Percentiles rank a stretch among this genome's conserved stretches.
Evolutionary conservation across 2,888 invertebrate genomes (phyloP).

Genomic region (Drosophila prostipennis): DNA sequence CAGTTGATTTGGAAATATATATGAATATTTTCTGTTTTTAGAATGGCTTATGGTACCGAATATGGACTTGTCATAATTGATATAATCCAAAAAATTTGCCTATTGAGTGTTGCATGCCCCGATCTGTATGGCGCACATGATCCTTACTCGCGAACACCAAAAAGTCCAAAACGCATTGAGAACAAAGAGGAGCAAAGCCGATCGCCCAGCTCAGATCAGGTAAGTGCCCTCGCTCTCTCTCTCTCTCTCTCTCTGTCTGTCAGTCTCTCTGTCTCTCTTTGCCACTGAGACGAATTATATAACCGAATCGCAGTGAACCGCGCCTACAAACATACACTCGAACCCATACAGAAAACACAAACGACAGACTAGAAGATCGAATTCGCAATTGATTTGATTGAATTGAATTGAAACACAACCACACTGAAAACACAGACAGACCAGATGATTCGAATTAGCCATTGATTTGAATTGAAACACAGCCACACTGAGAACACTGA

Average conservation of each 20-base stretch:
- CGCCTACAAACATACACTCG: constrained; percentile 15
- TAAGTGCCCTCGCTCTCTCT: constrained; percentile 83
- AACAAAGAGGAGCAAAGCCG: constrained; percentile 87
- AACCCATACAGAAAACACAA: constrained; percentile 1
- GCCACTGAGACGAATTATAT: constrained; percentile 26
- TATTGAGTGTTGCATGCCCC: constrained; percentile 94
- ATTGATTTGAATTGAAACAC: constrained; percentile 25
- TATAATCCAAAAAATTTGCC: constrained; percentile 94
- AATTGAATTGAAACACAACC: constrained; percentile 19
- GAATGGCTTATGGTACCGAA: constrained; percentile 99
- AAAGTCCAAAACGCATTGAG: constrained; percentile 89
- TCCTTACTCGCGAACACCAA: constrained; percentile 92
- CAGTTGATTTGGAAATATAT: constrained; percentile 45
- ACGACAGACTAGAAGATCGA: constrained; percentile 3
- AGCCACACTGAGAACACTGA: constrained; percentile 47
- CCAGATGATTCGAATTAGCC: constrained; percentile 10
- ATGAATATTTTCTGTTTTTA: constrained; percentile 84
- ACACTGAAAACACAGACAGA: constrained; percentile 49
- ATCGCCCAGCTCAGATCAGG: constrained; percentile 96
- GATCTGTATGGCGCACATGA: constrained; percentile 96
- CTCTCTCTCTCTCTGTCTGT: constrained; percentile 28
- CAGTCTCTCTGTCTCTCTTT: constrained; percentile 22
- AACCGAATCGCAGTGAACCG: constrained; percentile 16
- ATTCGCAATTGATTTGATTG: constrained; percentile 10
- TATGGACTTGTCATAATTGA: constrained; percentile 97